phyloP scores from a whole-genome alignment of 2,113 vertebrate species.

The Natator depressus region DNA sequence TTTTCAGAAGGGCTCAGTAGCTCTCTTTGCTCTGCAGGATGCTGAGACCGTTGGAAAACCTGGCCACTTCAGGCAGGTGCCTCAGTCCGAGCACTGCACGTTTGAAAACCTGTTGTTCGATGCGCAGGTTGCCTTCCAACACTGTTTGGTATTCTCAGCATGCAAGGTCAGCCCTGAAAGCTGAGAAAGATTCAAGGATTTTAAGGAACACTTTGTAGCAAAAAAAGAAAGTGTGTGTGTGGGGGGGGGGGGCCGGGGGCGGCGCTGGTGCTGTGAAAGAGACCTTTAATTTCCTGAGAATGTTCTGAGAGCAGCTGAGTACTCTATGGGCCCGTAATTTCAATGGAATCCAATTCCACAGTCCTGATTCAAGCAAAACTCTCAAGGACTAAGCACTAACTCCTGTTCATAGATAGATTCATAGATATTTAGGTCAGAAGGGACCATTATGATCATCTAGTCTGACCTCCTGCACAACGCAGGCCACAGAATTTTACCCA shows the following conservation, averaged over 20 bases:
- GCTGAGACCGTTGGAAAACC: not conserved
- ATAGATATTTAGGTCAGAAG: no score
- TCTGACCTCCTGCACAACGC: no score
- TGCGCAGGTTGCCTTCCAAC: not conserved
- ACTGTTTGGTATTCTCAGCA: not conserved
- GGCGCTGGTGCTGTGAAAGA: not conserved
- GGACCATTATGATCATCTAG: no score
- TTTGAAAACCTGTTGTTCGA: not conserved
- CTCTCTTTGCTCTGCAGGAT: not conserved
- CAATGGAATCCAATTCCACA: not conserved
- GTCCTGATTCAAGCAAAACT: not conserved
- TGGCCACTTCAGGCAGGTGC: not conserved
- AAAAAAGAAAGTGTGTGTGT: no score
- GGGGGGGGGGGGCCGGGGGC: no score
- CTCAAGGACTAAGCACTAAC: not conserved
- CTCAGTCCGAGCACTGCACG: not conserved
- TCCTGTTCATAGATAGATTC: not conserved
- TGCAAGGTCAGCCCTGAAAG: no score
- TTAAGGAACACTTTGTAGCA: not conserved
- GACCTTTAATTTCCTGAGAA: not conserved
- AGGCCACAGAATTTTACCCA: no score
- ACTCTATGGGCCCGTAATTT: not conserved
- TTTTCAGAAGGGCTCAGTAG: not conserved
- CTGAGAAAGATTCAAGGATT: not conserved
- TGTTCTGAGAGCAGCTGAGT: not conserved